A percentile compares a stretch with the other conserved stretches of the same genome.
Conservation (phyloP, 2,113 vertebrate genomes). For the Azemiops feae region DNA sequence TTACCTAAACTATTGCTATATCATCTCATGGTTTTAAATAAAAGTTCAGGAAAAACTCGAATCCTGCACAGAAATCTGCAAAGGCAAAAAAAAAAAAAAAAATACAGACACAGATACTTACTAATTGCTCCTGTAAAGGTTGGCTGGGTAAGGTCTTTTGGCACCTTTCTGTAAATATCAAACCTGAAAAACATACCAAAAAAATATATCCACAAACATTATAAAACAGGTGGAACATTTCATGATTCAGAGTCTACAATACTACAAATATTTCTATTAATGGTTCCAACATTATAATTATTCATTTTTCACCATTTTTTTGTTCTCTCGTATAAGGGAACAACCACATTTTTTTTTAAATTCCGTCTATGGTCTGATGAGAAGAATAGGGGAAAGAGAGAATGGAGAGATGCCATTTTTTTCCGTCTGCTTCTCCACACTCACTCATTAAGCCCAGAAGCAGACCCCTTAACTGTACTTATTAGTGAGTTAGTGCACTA, state of each 20-base stretch:
- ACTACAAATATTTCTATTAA: conserved; percentile 52
- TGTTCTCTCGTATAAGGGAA: conserved; percentile 53
- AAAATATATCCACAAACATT: conserved; percentile 15
- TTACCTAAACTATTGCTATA: background rate
- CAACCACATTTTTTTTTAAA: background rate
- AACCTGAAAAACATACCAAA: conserved; percentile 78
- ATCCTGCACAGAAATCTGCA: conserved; percentile 42
- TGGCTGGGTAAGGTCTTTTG: conserved; percentile 98
- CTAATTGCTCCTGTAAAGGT: conserved; percentile 98
- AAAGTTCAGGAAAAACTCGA: conserved; percentile 29
- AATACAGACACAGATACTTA: conserved; percentile 77
- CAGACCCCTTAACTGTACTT: background rate
- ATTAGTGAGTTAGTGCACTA: background rate
- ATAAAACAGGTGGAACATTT: conserved; percentile 57
- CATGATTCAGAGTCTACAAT: conserved; percentile 36
- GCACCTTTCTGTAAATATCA: conserved; percentile 99
- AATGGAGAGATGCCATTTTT: background rate
- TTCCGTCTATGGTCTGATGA: background rate
- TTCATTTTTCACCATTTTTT: conserved; percentile 44
- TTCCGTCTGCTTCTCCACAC: background rate
- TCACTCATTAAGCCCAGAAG: background rate
- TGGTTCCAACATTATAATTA: conserved; percentile 50
- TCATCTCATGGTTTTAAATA: background rate
- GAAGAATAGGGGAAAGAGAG: background rate
- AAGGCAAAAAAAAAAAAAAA: background rate